Evolutionary conservation across 2,113 vertebrate species (phyloP).

Genomic region (Lophius piscatorius): DNA sequence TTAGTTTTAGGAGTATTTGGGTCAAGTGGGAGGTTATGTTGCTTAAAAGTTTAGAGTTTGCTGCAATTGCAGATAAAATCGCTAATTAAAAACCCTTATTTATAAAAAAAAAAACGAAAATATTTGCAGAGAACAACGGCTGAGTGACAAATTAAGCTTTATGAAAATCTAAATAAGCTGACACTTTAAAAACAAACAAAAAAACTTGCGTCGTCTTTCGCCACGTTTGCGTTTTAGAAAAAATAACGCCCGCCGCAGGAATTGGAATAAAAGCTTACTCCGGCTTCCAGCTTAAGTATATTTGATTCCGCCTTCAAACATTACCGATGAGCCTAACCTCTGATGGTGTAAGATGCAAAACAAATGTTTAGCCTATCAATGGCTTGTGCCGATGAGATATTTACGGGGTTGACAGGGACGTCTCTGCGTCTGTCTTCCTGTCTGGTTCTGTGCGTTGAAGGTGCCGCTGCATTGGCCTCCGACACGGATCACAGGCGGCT

Average conservation of each 20-base stretch:
- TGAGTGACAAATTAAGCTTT: not conserved
- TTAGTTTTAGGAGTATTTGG: no score
- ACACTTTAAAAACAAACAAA: not conserved
- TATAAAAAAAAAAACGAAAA: not conserved
- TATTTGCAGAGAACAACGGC: not conserved
- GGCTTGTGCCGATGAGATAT: constrained; percentile 57
- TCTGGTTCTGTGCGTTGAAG: constrained; percentile 59
- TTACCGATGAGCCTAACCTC: constrained; percentile 46
- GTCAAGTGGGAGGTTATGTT: no score
- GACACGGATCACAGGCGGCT: constrained; percentile 66
- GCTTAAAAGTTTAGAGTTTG: no score
- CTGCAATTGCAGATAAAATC: not conserved
- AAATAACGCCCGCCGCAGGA: constrained; percentile 26
- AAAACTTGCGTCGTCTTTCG: not conserved
- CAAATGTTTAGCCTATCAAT: constrained; percentile 72
- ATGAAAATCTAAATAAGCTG: not conserved
- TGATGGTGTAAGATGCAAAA: constrained; percentile 63
- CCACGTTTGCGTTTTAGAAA: constrained; percentile 27
- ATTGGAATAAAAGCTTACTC: constrained; percentile 60
- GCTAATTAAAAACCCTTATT: not conserved
- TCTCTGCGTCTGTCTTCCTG: constrained; percentile 65
- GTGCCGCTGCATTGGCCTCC: constrained; percentile 45
- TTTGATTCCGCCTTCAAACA: constrained; percentile 72
- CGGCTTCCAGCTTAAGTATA: constrained; percentile 50
- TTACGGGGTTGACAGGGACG: constrained; percentile 69